Percentiles rank a stretch among this genome's conserved stretches.
Conservation (phyloP, 2,797 vertebrate species). For the Tamandua tetradactyla region DNA sequence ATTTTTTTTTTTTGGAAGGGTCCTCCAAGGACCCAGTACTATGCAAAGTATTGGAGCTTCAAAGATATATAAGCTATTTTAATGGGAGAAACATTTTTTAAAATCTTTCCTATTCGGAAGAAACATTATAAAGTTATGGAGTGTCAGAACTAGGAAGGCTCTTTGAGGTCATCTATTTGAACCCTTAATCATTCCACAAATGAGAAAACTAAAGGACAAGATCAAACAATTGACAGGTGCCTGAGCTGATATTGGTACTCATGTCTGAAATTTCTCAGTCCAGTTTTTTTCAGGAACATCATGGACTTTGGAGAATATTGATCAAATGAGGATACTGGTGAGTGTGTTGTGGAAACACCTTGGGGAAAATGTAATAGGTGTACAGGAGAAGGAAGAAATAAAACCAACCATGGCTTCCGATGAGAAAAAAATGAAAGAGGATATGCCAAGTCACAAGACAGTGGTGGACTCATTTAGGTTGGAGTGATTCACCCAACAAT, state of each 20-base stretch:
- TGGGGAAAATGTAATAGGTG: background rate
- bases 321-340: background rate
- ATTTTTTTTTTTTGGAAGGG: background rate
- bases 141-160: background rate
- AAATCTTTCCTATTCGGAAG: background rate
- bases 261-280: background rate
- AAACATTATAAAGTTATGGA: background rate
- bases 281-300: background rate
- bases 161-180: background rate
- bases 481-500: background rate
- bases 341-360: background rate
- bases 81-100: background rate
- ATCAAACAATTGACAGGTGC: background rate
- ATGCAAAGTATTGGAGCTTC: background rate
- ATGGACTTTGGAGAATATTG: background rate
- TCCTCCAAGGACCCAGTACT: background rate
- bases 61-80: background rate
- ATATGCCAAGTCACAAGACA: background rate
- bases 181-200: background rate
- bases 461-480: background rate
- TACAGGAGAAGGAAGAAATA: background rate
- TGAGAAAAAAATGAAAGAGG: background rate
- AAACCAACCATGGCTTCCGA: background rate
- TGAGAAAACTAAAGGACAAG: background rate
- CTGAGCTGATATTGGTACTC: background rate